Evolutionary conservation across 2,888 invertebrate species (phyloP).

Genomic region (Caenorhabditis sp.): DNA sequence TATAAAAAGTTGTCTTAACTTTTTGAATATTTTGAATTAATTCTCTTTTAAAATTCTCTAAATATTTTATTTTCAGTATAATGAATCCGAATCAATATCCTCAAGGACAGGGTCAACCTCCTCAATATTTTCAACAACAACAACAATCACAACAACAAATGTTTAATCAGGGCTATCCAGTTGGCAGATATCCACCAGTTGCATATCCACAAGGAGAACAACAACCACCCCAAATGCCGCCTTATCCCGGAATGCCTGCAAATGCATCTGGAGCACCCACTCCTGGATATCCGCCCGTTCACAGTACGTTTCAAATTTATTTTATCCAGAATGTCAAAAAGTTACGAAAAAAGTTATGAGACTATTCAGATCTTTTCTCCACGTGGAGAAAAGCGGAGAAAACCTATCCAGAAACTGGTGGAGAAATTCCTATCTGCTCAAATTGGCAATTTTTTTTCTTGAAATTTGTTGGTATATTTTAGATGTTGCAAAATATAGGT

Average conservation of each 20-base stretch:
- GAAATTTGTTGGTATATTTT: too few species aligned
- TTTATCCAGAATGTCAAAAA: neutral
- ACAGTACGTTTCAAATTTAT: neutral
- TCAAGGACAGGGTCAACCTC: slow-evolving; percentile 10
- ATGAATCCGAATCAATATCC: slow-evolving; percentile 29
- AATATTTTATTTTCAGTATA: slow-evolving; percentile 3
- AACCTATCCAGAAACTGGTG: too few species aligned
- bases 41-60: slow-evolving; percentile 1
- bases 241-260: neutral
- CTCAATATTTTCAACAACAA: slow-evolving; percentile 6
- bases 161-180: slow-evolving; percentile 2
- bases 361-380: too few species aligned
- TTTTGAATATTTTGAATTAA: neutral
- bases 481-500: too few species aligned
- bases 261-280: neutral
- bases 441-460: too few species aligned
- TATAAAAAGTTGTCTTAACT: slow-evolving; percentile 3
- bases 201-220: slow-evolving; percentile 5
- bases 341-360: too few species aligned
- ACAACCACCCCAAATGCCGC: neutral
- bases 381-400: neutral
- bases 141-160: slow-evolving; percentile 3
- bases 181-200: slow-evolving; percentile 10
- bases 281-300: neutral
- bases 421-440: too few species aligned